These are phyloP conservation scores for Amphipyra berbera DNA, from an alignment of 2,888 invertebrate genomes.

Conservation along the genomic window DNA sequence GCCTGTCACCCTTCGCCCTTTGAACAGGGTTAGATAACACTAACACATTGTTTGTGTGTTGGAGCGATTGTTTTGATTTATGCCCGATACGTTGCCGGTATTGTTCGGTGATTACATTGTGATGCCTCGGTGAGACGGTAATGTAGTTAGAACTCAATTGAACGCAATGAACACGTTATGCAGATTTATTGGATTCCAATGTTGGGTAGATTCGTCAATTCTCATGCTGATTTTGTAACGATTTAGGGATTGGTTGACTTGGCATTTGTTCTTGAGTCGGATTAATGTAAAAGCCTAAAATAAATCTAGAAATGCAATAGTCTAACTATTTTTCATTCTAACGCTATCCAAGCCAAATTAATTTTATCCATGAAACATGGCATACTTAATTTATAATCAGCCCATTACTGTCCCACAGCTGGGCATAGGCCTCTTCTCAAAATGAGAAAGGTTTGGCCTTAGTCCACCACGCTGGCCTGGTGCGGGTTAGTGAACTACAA, in stretches of 20 bases:
- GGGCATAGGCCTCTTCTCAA: too few species aligned
- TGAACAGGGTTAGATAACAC: constrained; percentile 51
- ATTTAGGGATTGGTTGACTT: constrained; percentile 24
- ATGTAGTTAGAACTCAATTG: constrained; percentile 46
- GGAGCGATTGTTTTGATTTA: constrained; percentile 46
- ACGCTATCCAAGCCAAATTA: too few species aligned
- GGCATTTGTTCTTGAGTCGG: background rate
- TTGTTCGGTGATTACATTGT: constrained; percentile 51
- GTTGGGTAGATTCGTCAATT: constrained; percentile 32
- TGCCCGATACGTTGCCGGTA: constrained; percentile 52
- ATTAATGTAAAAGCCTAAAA: too few species aligned
- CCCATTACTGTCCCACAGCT: too few species aligned
- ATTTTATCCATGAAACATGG: too few species aligned
- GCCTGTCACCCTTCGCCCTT: constrained; percentile 42
- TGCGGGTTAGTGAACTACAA: too few species aligned
- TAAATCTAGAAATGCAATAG: too few species aligned
- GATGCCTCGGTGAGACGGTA: constrained; percentile 20
- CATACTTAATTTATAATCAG: too few species aligned
- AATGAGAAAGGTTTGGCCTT: too few species aligned
- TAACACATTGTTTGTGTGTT: constrained; percentile 50
- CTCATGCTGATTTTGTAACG: constrained; percentile 39
- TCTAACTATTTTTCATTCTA: too few species aligned
- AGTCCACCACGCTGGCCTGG: too few species aligned
- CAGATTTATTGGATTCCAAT: constrained; percentile 42
- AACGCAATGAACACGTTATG: constrained; percentile 49